A percentile compares a stretch with the other conserved stretches of the same genome.
These are phyloP conservation scores for Andricus curvator DNA, from an alignment of 2,888 invertebrate genomes.

Conservation along the genomic window DNA sequence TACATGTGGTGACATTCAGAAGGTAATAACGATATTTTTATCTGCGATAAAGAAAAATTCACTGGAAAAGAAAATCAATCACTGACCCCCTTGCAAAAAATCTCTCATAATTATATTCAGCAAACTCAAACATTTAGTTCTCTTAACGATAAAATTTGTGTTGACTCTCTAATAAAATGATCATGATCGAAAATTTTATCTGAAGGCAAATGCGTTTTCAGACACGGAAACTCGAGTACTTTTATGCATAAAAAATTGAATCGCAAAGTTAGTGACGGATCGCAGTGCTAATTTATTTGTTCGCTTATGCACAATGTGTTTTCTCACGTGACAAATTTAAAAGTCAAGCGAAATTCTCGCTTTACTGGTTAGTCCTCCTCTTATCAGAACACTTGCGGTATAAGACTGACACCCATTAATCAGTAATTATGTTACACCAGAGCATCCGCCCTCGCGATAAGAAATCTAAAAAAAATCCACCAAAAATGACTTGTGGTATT, in stretches of 20 bases:
- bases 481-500: not conserved
- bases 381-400: slow-evolving; percentile 11
- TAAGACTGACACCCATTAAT: not conserved
- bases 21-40: not conserved
- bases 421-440: not conserved
- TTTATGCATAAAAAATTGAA: not conserved
- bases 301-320: not conserved
- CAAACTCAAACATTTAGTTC: too few species aligned
- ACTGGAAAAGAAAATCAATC: not conserved
- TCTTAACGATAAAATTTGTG: too few species aligned
- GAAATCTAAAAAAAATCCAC: not conserved
- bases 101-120: not conserved
- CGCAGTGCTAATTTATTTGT: not conserved
- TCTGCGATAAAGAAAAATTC: not conserved
- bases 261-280: not conserved
- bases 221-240: not conserved
- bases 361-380: not conserved
- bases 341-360: not conserved
- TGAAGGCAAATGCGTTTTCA: not conserved
- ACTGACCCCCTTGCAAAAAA: not conserved
- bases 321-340: not conserved
- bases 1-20: not conserved
- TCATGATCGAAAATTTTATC: not conserved
- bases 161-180: too few species aligned
- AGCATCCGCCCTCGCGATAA: not conserved